Evolutionary conservation across 2,797 vertebrate species (phyloP), one percentile per base, ranked within the genome.

Genomic region (Danio kyathit): DNA sequence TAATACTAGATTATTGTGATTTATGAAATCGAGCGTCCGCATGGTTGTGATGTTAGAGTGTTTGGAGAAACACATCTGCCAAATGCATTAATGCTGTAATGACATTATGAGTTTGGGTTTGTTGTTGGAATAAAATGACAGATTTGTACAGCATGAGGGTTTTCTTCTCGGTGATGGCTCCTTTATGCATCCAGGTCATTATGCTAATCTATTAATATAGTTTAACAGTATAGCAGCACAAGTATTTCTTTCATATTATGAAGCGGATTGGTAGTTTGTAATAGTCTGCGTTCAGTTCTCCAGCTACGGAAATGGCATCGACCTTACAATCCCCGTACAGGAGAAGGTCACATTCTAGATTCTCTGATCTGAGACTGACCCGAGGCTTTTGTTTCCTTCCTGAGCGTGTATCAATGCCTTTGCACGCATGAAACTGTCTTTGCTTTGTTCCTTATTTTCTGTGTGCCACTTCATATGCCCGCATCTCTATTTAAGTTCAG

Each of bases 161-260:
- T 38, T 4, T 69, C 38, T 70, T 70, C 14, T 52, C 46, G 6
- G 65, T 4, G 14, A 51, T 38, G 14, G 46, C 52, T 70, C 49
- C 67, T 70, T 49, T 41, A 12, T 52, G 49, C 70, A 70, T 70
- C 49, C 67, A 52, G 67, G 67, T 70, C 67, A 70, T 41, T 70
- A 29, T n/a, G 49, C 67, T 54, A 54, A 49, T 54, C 67, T 52
- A 17, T 71, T 52, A 41, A 71, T 71, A 71, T 71, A 41, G 49
- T 54, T 71, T 41, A 71, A 71, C 16, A 17, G 49, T 10, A n/a
- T n/a, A 41, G 67, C 49, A 71, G 67, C 49, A 1, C 49, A 54
- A 67, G 67, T 67, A 71, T 71, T 71, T 71, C 67, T 71, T 71
- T n/a, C 10, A 16, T 43, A 41, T 44, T n/a, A 64, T 64, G 17